Conservation (phyloP, 2,113 vertebrate genomes). For the Corythoichthys haematopterus region DNA sequence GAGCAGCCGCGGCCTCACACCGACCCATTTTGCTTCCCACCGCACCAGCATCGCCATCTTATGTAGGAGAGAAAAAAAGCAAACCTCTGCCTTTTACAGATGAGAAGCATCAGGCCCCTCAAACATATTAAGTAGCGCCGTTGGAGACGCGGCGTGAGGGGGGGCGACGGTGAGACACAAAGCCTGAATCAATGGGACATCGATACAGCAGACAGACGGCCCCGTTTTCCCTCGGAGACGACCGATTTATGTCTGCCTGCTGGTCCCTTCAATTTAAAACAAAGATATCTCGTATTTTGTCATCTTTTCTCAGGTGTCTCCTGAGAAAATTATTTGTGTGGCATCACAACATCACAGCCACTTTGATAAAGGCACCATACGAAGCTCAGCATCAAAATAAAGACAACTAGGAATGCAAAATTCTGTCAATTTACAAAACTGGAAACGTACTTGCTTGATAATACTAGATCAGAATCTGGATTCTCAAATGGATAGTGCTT, state of each 20-base stretch:
- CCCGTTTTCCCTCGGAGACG: slow-evolving; percentile 41
- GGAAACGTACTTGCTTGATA: too few species aligned
- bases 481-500: too few species aligned
- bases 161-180: slow-evolving; percentile 53
- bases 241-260: slow-evolving; percentile 38
- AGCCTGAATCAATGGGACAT: slow-evolving; percentile 69
- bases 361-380: not conserved
- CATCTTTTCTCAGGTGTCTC: slow-evolving; percentile 17
- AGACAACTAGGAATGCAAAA: not conserved
- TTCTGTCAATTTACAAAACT: too few species aligned
- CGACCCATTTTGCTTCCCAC: slow-evolving; percentile 42
- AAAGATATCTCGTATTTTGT: slow-evolving; percentile 21
- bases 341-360: not conserved
- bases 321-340: not conserved
- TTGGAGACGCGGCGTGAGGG: slow-evolving; percentile 38
- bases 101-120: slow-evolving; percentile 54
- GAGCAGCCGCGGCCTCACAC: slow-evolving; percentile 38
- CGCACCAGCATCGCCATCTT: slow-evolving; percentile 50
- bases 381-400: not conserved
- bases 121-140: slow-evolving; percentile 68
- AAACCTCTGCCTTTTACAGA: slow-evolving; percentile 56
- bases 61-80: slow-evolving; percentile 52
- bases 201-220: slow-evolving; percentile 59
- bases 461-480: too few species aligned
- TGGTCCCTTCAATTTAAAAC: slow-evolving; percentile 32